These are phyloP conservation scores for Hirtodrosophila cameraria DNA, from an alignment of 2,888 invertebrate species.

Conservation along the genomic window DNA sequence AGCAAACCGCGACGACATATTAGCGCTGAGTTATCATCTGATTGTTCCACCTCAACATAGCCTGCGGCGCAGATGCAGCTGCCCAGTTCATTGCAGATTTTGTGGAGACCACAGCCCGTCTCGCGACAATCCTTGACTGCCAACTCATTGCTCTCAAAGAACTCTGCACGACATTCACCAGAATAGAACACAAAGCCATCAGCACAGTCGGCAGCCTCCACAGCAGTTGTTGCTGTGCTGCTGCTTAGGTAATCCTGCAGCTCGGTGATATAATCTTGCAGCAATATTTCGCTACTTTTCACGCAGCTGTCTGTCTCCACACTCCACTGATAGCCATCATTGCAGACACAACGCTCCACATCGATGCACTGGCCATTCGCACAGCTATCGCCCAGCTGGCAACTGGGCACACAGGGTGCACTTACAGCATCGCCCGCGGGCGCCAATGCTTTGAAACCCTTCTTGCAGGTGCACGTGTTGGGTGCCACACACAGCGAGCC, in stretches of 20 bases:
- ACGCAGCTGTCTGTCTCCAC: slow-evolving; percentile 38
- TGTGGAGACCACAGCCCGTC: slow-evolving; percentile 54
- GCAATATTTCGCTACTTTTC: not conserved
- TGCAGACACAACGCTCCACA: slow-evolving; percentile 61
- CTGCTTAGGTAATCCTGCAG: slow-evolving; percentile 6
- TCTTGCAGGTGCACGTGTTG: slow-evolving; percentile 70
- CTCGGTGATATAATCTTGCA: slow-evolving; percentile 13
- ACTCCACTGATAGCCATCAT: slow-evolving; percentile 53
- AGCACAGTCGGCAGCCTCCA: slow-evolving; percentile 39
- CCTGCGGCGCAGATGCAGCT: slow-evolving; percentile 54
- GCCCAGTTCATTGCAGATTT: slow-evolving; percentile 49
- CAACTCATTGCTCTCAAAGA: slow-evolving; percentile 68
- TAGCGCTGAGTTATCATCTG: slow-evolving; percentile 4
- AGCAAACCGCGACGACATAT: slow-evolving; percentile 50
- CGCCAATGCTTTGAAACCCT: slow-evolving; percentile 46
- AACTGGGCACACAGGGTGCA: slow-evolving; percentile 64
- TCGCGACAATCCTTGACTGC: slow-evolving; percentile 29
- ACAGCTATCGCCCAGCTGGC: slow-evolving; percentile 63
- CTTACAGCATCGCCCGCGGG: slow-evolving; percentile 61
- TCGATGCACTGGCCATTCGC: slow-evolving; percentile 63
- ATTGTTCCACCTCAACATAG: slow-evolving; percentile 34
- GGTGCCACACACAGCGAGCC: slow-evolving; percentile 68
- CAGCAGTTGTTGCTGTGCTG: slow-evolving; percentile 1
- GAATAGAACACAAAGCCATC: slow-evolving; percentile 60
- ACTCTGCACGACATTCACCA: slow-evolving; percentile 64